Conservation (phyloP, 2,113 vertebrate species). For the Grammomys surdaster region DNA sequence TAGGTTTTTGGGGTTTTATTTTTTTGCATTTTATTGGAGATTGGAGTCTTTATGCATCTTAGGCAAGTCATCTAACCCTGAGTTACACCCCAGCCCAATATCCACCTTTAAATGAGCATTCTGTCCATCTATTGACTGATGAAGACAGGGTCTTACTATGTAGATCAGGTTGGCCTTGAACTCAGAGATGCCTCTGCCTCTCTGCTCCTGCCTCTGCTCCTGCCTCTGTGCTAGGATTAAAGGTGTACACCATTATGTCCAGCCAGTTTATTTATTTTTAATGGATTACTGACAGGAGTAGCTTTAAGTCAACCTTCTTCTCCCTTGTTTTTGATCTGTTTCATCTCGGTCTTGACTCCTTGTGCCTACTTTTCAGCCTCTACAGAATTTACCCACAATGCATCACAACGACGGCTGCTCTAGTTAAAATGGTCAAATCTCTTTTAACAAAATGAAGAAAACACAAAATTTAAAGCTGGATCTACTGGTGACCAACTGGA, state of each 20-base stretch:
- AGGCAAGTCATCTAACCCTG: not conserved
- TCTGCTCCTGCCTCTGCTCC: not conserved
- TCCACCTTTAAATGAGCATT: not conserved
- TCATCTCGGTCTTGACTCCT: not conserved
- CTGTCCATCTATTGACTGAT: not conserved
- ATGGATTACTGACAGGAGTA: not conserved
- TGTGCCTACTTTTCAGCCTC: not conserved
- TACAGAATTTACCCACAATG: not conserved
- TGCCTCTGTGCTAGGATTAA: not conserved
- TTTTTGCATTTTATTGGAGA: not conserved
- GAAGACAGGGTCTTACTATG: not conserved
- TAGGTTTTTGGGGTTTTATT: too few relatives aligned
- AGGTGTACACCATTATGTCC: fast-evolving
- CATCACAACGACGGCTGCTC: not conserved
- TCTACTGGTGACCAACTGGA: not conserved
- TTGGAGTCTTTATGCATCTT: not conserved
- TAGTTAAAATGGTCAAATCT: not conserved
- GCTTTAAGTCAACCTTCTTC: not conserved
- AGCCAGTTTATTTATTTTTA: not conserved
- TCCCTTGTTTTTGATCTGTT: not conserved
- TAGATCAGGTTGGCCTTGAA: not conserved
- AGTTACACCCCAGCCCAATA: not conserved
- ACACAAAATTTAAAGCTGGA: not conserved
- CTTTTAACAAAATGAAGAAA: constrained; percentile 29
- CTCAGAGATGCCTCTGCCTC: not conserved